These are phyloP conservation scores for Bucorvus abyssinicus DNA, from an alignment of 2,797 vertebrate genomes.

Conservation along the genomic window DNA sequence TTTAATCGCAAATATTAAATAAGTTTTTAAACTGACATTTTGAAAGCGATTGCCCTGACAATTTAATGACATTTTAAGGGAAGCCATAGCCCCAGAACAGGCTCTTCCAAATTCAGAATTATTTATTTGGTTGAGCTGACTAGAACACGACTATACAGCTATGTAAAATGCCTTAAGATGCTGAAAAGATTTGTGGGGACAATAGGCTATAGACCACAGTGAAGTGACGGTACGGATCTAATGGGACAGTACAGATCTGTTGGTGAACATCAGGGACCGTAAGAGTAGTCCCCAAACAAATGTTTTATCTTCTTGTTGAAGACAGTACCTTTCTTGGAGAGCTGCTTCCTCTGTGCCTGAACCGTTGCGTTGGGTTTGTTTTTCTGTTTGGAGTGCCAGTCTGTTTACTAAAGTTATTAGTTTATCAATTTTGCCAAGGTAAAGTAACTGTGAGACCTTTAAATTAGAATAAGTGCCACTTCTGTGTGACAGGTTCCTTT, in stretches of 20 bases:
- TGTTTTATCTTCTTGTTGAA: constrained; percentile 4
- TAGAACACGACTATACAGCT: background rate
- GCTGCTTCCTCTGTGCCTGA: background rate
- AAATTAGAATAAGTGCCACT: constrained; percentile 84
- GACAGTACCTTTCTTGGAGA: constrained; percentile 14
- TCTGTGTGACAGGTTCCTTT: constrained; percentile 78
- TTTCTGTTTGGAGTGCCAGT: constrained; percentile 72
- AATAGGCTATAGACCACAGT: background rate
- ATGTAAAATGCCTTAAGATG: constrained; percentile 7
- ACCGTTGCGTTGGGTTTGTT: constrained; percentile 44
- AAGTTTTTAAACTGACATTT: background rate
- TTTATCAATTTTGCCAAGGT: constrained; percentile 79
- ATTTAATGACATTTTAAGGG: background rate
- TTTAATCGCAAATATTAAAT: background rate
- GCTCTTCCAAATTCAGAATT: background rate
- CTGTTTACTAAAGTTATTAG: constrained; percentile 79
- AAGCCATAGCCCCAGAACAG: background rate
- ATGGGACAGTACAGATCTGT: background rate
- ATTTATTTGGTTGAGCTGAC: constrained; percentile 16
- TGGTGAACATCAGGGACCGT: background rate
- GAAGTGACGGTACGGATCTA: background rate
- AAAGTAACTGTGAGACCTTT: constrained; percentile 79
- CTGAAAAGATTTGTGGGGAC: background rate
- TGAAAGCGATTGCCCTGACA: background rate
- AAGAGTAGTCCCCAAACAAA: background rate